Base-by-base conservation (phyloP, 2,797 vertebrate species). In the Zenarchopterus dispar region DNA sequence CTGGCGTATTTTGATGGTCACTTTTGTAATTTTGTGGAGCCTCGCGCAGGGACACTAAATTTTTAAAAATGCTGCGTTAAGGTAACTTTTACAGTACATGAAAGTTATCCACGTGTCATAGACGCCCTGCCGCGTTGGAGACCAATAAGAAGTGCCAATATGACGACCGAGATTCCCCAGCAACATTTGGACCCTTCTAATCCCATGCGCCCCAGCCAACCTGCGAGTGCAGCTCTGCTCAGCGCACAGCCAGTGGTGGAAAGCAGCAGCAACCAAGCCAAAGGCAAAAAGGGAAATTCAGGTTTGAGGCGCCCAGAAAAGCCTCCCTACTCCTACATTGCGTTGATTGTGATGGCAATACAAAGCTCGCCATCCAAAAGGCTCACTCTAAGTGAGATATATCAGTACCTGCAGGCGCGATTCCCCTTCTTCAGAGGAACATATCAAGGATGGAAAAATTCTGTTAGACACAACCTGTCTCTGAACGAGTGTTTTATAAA, bases 371-470 rank as follows among this genome's bases (percentile, higher is more conserved):
- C 97, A 19, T 94, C 90, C 73, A 98, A 96, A 77, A 93, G 96
- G 47, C 93, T 98, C 0, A 99, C 97, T 16, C 89, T 99, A 49
- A 98, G 96, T 69, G 97, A 98, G 86, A 98, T 98, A 67, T 98
- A 98, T 74, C 97, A 98, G 93, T 98, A 98, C 89, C 87, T 98
- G 15, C 97, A 98, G 84, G 93, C 93, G 60, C 94, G 95, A 56
- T 99, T 99, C 84, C 93, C 96, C 6, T 99, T 99, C 88, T 99
- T 98, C 77, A 94, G 96, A 58, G 97, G 97, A 18, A 91, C 97
- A 5, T 99, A 99, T 70, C 96, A 96, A 79, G 97, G 97, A 76
- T 98, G 97, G 97, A 98, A 98, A 70, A 99, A 98, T 85, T 99
- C 97, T 0, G 96, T 99, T 63, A 93, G 97, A 75, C 97, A 99